Percentiles rank a stretch among this genome's conserved stretches.
phyloP scores from a whole-genome alignment of 2,888 invertebrate genomes.

The Apamea anceps region DNA sequence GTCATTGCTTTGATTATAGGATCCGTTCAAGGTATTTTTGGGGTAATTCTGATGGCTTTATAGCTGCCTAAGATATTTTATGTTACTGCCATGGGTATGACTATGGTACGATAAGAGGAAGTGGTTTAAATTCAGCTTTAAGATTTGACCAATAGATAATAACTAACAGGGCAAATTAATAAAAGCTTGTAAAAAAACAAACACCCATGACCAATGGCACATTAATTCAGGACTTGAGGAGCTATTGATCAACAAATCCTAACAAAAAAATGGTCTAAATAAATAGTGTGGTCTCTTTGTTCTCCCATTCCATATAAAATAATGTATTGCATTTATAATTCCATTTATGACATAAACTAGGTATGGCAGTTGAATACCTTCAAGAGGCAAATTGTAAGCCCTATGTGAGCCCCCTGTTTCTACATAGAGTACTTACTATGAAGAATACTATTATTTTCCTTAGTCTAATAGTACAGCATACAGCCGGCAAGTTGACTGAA shows the following conservation, averaged over 20 bases:
- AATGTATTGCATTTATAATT: conserved; percentile 1
- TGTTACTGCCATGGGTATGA: no score
- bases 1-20: not conserved
- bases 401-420: conserved; percentile 7
- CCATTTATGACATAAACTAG: conserved; percentile 6
- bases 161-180: no score
- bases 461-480: conserved; percentile 1
- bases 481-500: not conserved
- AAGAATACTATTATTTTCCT: conserved; percentile 27
- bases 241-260: no score
- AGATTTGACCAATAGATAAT: no score
- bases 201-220: no score
- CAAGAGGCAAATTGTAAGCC: not conserved
- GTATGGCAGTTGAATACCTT: not conserved
- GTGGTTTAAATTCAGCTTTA: not conserved
- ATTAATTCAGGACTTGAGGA: no score
- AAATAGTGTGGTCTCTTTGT: not conserved
- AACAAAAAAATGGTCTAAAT: not conserved
- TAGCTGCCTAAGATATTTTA: not conserved
- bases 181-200: no score
- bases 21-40: not conserved
- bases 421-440: not conserved
- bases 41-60: not conserved
- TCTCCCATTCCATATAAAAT: not conserved
- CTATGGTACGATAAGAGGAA: no score